Percentiles rank a stretch among this genome's conserved stretches.
Evolutionary conservation across 1,140 invertebrate species (phyloP).

Genomic region (Polyergus mexicanus): DNA sequence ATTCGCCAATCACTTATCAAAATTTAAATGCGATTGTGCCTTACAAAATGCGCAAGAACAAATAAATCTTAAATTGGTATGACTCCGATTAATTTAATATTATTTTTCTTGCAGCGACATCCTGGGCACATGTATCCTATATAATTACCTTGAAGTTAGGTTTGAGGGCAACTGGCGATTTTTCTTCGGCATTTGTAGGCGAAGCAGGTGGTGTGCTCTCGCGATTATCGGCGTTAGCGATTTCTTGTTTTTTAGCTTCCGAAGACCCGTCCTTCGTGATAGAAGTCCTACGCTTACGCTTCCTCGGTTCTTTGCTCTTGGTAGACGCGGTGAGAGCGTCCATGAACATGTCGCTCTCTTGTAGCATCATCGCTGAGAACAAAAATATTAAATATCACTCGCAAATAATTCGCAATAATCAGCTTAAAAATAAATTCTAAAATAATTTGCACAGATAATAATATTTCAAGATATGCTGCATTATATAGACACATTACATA

Average conservation of each 20-base stretch:
- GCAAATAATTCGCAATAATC: neutral
- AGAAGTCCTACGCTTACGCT: constrained; percentile 91
- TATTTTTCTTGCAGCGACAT: neutral
- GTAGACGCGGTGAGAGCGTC: constrained; percentile 93
- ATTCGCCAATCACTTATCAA: too few relatives aligned
- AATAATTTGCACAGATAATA: too few relatives aligned
- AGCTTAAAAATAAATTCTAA: too few relatives aligned
- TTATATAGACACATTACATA: too few relatives aligned
- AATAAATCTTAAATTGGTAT: neutral
- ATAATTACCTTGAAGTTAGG: constrained; percentile 86
- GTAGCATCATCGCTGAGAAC: constrained; percentile 91
- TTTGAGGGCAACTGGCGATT: constrained; percentile 86
- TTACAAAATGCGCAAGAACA: too few relatives aligned
- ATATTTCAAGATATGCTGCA: too few relatives aligned
- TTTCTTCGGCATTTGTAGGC: constrained; percentile 85
- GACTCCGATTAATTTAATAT: neutral
- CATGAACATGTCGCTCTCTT: constrained; percentile 97
- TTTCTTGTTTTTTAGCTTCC: constrained; percentile 86
- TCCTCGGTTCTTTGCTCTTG: constrained; percentile 92
- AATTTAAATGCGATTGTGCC: too few relatives aligned
- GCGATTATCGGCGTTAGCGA: constrained; percentile 82
- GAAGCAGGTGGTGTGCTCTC: constrained; percentile 82
- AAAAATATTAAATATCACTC: constrained; percentile 45
- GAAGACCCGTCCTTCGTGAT: constrained; percentile 88
- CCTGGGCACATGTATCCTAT: neutral